Conservation (phyloP, 2,888 invertebrate genomes). For the Pammene aurita region DNA sequence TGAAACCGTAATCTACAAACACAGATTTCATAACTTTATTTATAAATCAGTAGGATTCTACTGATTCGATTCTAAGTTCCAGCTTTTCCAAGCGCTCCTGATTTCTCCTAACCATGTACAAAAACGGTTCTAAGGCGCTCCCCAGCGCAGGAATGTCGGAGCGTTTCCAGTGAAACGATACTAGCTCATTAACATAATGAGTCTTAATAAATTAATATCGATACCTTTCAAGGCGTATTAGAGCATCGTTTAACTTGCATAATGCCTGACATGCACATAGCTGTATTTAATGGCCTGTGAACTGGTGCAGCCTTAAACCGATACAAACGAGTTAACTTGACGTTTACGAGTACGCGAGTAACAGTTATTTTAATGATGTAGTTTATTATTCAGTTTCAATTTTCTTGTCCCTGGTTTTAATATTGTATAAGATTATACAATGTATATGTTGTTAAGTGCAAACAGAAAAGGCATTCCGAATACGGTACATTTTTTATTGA, state of each 20-base stretch:
- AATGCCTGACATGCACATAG: slow-evolving; percentile 24
- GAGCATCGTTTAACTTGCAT: slow-evolving; percentile 30
- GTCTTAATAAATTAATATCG: slow-evolving; percentile 32
- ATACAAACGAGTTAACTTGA: slow-evolving; percentile 28
- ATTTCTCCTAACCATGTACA: background rate
- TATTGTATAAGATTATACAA: too few relatives aligned
- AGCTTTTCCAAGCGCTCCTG: background rate
- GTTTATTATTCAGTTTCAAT: slow-evolving; percentile 5
- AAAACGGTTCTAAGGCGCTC: background rate
- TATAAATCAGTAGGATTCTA: too few relatives aligned
- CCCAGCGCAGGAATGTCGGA: slow-evolving; percentile 7
- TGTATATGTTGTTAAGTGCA: too few relatives aligned
- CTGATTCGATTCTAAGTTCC: background rate
- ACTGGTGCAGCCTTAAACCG: slow-evolving; percentile 29
- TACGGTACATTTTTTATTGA: too few relatives aligned
- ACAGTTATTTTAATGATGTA: slow-evolving; percentile 24
- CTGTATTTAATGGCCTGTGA: slow-evolving; percentile 28
- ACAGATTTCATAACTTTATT: too few relatives aligned
- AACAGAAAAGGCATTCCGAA: too few relatives aligned
- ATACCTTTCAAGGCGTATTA: slow-evolving; percentile 29
- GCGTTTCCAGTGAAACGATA: slow-evolving; percentile 20
- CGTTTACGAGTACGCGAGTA: slow-evolving; percentile 23
- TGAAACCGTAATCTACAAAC: too few relatives aligned
- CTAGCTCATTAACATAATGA: slow-evolving; percentile 23
- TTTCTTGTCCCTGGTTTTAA: background rate